Base-by-base conservation (phyloP, 53 echinoderm and acorn worm genomes). In the Echinarachnius parma region DNA sequence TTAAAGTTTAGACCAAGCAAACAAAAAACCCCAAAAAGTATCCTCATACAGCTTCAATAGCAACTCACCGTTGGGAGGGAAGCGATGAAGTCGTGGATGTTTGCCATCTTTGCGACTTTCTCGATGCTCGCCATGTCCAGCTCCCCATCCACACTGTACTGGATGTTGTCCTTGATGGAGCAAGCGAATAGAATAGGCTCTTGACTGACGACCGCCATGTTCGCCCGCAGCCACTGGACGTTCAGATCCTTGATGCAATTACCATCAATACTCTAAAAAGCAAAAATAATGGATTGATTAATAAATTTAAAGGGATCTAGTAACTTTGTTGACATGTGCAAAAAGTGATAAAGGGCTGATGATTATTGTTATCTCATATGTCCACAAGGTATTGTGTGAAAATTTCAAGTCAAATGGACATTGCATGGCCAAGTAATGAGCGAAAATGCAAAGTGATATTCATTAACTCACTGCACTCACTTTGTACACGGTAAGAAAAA, bases 11-110 rank as follows among this genome's bases (percentile, higher is more conserved):
- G n/a, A 10, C 16, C 45, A 44, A 10, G 16, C 0, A 44, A 13
- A 44, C 16, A 13, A 13, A 13, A 13, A 13, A 13, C 16, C 45
- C 10, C 45, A 44, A 44, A 44, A 44, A 16, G 45, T 16, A 13
- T 13, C 16, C 16, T 44, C 16, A 10, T 44, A 44, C 45, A 44
- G 10, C 45, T 16, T 44, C 11, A 44, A 44, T 13, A 44, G 21
- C 49, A 3, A 80, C 71, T 46, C 11, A 82, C 82, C 66, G 32
- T 54, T 7, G 82, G 82, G 4, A 82, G 48, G 46, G 39, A 48
- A 4, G 65, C 21, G 46, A 82, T 77, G 48, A 82, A 82, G 44
- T 77, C 76, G 52, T 82, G 82, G 23, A 82, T 82, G 59, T 82
- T 82, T 4, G 82, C 82, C 56, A 56, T 76, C 54, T 65, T 76